phyloP scores from a whole-genome alignment of 2,797 vertebrate genomes.

The Synanceia verrucosa region DNA sequence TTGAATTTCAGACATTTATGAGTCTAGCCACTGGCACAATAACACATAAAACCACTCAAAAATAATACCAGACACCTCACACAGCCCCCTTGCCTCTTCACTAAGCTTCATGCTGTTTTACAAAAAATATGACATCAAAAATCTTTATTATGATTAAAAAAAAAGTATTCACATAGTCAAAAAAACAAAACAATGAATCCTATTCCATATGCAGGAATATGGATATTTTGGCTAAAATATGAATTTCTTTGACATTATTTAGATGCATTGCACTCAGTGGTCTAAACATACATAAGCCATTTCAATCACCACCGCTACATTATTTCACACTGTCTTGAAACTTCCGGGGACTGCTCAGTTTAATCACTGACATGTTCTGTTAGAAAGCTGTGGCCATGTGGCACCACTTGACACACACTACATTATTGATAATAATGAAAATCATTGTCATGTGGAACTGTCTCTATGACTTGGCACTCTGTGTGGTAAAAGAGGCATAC shows the following conservation, averaged over 20 bases:
- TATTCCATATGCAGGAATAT: slow-evolving; percentile 5
- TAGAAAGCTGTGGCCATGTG: not conserved
- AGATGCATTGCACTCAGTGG: not conserved
- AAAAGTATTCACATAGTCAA: slow-evolving; percentile 6
- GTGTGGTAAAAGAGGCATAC: not conserved
- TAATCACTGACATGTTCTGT: not conserved
- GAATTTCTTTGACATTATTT: not conserved
- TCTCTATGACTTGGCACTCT: not conserved
- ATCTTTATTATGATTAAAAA: not conserved
- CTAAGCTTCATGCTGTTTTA: not conserved
- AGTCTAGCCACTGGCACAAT: not conserved
- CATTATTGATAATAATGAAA: not conserved
- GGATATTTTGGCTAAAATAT: not conserved
- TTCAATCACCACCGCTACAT: not conserved
- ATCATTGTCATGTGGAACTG: not conserved
- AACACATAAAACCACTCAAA: not conserved
- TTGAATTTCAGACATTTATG: slow-evolving; percentile 43
- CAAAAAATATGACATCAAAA: not conserved
- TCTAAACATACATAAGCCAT: not conserved
- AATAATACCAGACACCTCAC: not conserved
- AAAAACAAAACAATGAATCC: too few species aligned
- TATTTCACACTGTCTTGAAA: not conserved
- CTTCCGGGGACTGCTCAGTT: not conserved
- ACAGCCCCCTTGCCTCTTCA: not conserved
- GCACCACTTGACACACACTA: not conserved